Evolutionary conservation across 2,113 vertebrate species (phyloP).

Genomic region (Sus scrofa): DNA sequence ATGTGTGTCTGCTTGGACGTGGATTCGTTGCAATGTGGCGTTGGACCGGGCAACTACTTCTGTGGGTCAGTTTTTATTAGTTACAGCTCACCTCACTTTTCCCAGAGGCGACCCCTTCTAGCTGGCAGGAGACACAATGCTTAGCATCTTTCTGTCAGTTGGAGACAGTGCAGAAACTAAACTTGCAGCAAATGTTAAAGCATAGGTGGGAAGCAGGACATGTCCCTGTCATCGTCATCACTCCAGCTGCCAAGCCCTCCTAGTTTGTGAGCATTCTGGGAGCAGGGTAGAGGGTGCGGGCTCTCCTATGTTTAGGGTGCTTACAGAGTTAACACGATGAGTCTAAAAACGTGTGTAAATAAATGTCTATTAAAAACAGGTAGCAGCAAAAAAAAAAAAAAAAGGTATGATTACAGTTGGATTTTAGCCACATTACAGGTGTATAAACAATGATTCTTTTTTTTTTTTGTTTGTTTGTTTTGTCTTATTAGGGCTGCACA

Average conservation of each 20-base stretch:
- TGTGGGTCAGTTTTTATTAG: background rate
- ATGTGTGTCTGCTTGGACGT: background rate
- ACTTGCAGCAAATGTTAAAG: background rate
- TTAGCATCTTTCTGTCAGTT: background rate
- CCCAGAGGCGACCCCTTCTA: too few relatives aligned
- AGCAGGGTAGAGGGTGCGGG: background rate
- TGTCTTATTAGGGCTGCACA: too few relatives aligned
- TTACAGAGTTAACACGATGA: accelerated
- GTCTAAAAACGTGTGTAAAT: background rate
- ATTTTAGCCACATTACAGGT: background rate
- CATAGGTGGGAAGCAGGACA: accelerated
- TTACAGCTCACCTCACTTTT: background rate
- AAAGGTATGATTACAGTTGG: background rate
- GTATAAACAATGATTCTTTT: conserved; percentile 44
- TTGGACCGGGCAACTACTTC: background rate
- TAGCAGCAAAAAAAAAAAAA: too few relatives aligned
- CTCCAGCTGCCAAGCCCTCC: accelerated
- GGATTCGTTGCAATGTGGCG: background rate
- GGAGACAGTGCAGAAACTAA: accelerated
- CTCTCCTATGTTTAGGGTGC: accelerated
- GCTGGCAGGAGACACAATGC: accelerated
- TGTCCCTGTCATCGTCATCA: accelerated
- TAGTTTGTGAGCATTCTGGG: background rate
- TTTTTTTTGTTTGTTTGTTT: too few relatives aligned
- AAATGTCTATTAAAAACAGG: background rate